phyloP scores from a whole-genome alignment of 2,113 vertebrate genomes.

The Empidonax traillii region DNA sequence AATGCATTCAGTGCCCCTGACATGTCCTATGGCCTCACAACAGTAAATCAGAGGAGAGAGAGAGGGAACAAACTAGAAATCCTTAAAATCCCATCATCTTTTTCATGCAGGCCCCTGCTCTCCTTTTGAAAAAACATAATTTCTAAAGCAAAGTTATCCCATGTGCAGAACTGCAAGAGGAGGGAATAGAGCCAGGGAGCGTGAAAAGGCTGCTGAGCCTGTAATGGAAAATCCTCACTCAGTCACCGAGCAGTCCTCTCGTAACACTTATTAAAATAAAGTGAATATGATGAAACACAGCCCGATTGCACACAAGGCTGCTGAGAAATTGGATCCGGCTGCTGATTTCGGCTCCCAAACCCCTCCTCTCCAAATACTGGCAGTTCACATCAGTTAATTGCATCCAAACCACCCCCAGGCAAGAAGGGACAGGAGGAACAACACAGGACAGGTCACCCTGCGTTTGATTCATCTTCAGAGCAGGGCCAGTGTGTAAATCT shows the following conservation, averaged over 20 bases:
- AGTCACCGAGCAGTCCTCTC: background rate
- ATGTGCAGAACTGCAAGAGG: background rate
- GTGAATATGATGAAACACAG: slow-evolving; percentile 14
- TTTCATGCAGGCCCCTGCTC: background rate
- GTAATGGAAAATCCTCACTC: slow-evolving; percentile 32
- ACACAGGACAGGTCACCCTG: background rate
- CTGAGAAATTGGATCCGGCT: background rate
- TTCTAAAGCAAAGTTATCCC: background rate
- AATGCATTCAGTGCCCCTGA: background rate
- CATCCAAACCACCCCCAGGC: background rate
- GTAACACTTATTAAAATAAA: slow-evolving; percentile 23
- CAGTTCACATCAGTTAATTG: background rate
- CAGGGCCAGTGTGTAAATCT: background rate
- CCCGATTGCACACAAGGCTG: background rate
- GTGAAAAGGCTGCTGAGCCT: background rate
- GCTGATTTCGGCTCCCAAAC: background rate
- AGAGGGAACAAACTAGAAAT: background rate
- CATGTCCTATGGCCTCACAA: background rate
- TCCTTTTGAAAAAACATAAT: background rate
- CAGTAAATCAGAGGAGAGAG: background rate
- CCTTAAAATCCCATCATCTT: background rate
- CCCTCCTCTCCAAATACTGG: background rate
- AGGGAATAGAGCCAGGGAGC: background rate
- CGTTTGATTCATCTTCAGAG: background rate
- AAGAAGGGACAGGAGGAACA: background rate